phyloP scores from a whole-genome alignment of 37 sponge, comb jelly and placozoan genomes.

The Petrosia ficiformis region DNA sequence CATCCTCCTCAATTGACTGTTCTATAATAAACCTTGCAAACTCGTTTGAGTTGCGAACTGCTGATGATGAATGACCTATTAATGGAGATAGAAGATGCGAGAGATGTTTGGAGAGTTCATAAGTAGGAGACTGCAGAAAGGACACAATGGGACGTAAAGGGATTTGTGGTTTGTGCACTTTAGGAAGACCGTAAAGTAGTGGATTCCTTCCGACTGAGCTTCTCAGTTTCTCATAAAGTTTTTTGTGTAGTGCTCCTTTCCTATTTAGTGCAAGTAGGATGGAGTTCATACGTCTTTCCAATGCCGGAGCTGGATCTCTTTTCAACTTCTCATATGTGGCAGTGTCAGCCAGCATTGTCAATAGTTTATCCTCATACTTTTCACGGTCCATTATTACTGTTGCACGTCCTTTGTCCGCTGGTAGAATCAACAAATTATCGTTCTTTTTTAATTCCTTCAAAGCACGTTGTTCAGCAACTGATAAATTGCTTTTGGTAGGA shows the following conservation, averaged over 20 bases:
- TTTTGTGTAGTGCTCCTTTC: neutral
- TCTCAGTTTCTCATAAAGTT: neutral
- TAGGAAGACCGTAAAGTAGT: conserved; percentile 26
- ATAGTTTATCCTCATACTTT: neutral
- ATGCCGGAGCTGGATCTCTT: neutral
- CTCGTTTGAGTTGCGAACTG: neutral
- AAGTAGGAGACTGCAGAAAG: conserved; percentile 19
- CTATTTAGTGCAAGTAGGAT: neutral
- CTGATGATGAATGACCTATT: conserved; percentile 1
- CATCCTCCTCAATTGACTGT: neutral
- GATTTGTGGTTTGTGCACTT: conserved; percentile 19
- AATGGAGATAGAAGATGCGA: conserved; percentile 11
- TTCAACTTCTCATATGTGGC: neutral
- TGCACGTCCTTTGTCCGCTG: conserved; percentile 7
- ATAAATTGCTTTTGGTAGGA: too few species aligned
- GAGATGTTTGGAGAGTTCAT: conserved; percentile 9
- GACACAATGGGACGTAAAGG: conserved; percentile 29
- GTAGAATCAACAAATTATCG: neutral
- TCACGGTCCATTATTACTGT: neutral
- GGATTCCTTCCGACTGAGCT: neutral
- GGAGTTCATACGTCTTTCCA: neutral
- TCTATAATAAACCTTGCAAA: neutral
- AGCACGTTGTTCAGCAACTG: neutral
- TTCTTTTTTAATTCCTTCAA: neutral
- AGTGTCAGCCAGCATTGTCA: neutral